phyloP scores from a whole-genome alignment of 35 echinoderm and acorn worm genomes.

The Heliocidaris tuberculata region DNA sequence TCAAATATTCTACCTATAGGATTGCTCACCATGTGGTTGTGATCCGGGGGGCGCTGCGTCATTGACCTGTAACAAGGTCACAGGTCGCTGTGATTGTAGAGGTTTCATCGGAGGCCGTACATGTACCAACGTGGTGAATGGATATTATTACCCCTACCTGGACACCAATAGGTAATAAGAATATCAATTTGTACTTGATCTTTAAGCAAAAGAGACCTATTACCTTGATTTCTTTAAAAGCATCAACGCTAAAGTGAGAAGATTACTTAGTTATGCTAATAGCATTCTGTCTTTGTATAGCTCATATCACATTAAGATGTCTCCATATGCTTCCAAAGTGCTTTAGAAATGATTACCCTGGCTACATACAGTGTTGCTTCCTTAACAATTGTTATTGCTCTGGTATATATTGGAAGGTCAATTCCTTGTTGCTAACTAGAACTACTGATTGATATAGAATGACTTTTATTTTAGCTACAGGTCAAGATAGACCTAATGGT shows the following conservation, averaged over 20 bases:
- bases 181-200: too few species aligned
- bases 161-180: conserved; percentile 66
- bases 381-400: too few species aligned
- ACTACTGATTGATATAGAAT: too few species aligned
- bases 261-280: background rate
- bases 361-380: too few species aligned
- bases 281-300: too few species aligned
- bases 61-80: conserved; percentile 75
- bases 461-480: too few species aligned
- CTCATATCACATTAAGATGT: background rate
- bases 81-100: conserved; percentile 83
- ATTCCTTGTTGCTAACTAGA: too few species aligned
- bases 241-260: background rate
- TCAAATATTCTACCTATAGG: conserved; percentile 32
- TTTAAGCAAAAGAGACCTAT: background rate
- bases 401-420: too few species aligned
- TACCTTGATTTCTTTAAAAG: background rate
- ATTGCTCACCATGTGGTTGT: conserved; percentile 86
- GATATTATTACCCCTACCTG: conserved; percentile 57
- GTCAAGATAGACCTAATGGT: too few species aligned
- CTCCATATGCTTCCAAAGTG: too few species aligned
- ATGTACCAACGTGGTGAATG: conserved; percentile 48
- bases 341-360: too few species aligned
- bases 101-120: conserved; percentile 47
- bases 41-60: conserved; percentile 77